Evolutionary conservation across 2,888 invertebrate genomes (phyloP), one percentile per base, ranked within the genome.

Genomic region (Erynnis tages): DNA sequence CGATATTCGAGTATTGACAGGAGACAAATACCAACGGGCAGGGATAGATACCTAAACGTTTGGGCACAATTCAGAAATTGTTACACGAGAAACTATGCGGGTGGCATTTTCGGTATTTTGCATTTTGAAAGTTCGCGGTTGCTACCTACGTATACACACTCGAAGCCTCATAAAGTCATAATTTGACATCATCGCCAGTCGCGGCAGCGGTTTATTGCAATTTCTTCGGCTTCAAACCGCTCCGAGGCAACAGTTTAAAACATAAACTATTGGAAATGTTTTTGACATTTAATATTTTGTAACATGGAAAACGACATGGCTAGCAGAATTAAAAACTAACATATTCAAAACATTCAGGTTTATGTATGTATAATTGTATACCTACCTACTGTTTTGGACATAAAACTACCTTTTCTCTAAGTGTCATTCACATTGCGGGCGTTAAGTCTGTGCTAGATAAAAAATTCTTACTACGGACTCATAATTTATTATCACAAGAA

Each of bases 171-270:
- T 40, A n/a, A n/a, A n/a, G n/a, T n/a, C n/a, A n/a, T n/a, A n/a
- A 40, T 25, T 40, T 25, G 25, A 40, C 14, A 25, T 40, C 3
- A 8, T 23, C 41, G 27, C 27, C 27, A 29, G 27, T 16, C 14
- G 27, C 16, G 19, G 27, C 10, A 8, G 27, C 16, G 19, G 41
- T 43, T 29, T 41, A 41, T 41, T 27, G 29, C 16, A 43, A 43
- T 29, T 29, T 43, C 16, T 11, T 1, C n/a, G 10, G 41, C 29
- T 11, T 4, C 3, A 19, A 17, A 29, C 16, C 5, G 29, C 29
- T 11, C 10, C 17, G 17, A 29, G 29, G 25, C 16, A 40, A 25
- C 30, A 32, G 32, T 32, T 32, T 32, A 32, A 32, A 32, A 32
- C 32, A 32, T 32, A 13, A 32, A 32, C 17, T 19, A 34, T 35